phyloP scores from a whole-genome alignment of 35 echinoderm and acorn worm genomes.

The Chiridota heheva region DNA sequence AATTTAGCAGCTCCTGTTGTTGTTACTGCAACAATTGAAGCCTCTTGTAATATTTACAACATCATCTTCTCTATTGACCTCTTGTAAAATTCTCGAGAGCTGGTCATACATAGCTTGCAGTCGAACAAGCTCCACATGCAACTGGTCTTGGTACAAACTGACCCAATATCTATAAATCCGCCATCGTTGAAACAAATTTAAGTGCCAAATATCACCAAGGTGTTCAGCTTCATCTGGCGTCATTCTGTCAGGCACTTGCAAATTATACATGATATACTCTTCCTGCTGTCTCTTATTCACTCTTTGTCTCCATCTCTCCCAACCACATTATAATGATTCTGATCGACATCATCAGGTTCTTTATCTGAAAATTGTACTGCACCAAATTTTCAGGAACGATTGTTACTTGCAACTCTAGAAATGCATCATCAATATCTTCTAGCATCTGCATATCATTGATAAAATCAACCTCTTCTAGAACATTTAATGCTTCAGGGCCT shows the following conservation, averaged over 20 bases:
- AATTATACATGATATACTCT: conserved; percentile 7
- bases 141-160: background rate
- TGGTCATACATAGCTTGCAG: conserved; percentile 40
- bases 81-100: conserved; percentile 38
- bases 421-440: conserved; percentile 30
- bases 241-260: background rate
- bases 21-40: conserved; percentile 78
- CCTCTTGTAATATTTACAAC: conserved; percentile 50
- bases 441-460: conserved; percentile 33
- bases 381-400: conserved; percentile 9
- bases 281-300: background rate
- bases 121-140: background rate
- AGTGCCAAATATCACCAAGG: conserved; percentile 24
- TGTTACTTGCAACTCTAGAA: conserved; percentile 5
- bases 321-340: background rate
- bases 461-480: conserved; percentile 56
- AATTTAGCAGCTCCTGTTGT: conserved; percentile 76
- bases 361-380: background rate
- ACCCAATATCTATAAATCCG: conserved; percentile 48
- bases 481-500: too few relatives aligned
- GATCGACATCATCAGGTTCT: too few relatives aligned
- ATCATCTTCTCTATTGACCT: conserved; percentile 71
- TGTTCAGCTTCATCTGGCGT: background rate
- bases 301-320: background rate
- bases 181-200: conserved; percentile 23